These are phyloP conservation scores for Agrotis puta DNA, from an alignment of 2,888 invertebrate genomes.

Conservation along the genomic window DNA sequence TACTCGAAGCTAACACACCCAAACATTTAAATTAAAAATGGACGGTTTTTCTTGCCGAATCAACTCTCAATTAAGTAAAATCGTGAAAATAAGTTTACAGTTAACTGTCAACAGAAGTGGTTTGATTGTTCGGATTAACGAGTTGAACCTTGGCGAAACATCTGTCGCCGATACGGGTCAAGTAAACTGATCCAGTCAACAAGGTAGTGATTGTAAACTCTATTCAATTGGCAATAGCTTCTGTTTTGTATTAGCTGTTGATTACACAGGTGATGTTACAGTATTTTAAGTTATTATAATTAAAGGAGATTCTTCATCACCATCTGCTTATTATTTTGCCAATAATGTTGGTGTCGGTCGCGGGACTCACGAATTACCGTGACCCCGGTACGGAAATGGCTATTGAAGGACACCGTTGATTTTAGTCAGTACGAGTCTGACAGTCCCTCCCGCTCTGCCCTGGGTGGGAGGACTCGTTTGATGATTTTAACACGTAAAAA, in stretches of 20 bases:
- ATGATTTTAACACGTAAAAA: no score
- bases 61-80: neutral
- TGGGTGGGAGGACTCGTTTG: no score
- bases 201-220: slow-evolving; percentile 33
- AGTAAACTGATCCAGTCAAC: slow-evolving; percentile 46
- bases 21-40: neutral
- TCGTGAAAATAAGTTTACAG: slow-evolving; percentile 54
- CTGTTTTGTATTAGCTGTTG: neutral
- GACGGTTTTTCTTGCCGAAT: neutral
- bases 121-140: slow-evolving; percentile 63
- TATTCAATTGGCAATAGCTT: slow-evolving; percentile 17
- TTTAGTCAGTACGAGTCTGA: no score
- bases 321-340: no score
- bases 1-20: neutral
- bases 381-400: no score
- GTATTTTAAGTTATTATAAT: no score
- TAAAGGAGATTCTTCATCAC: no score
- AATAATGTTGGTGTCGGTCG: no score
- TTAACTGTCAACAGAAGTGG: slow-evolving; percentile 40
- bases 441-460: no score
- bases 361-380: no score
- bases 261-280: slow-evolving; percentile 1
- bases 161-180: slow-evolving; percentile 61
- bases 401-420: no score
- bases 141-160: slow-evolving; percentile 64